Base-by-base conservation (phyloP, 1,140 invertebrate species). In the Coenobita brevimanus region DNA sequence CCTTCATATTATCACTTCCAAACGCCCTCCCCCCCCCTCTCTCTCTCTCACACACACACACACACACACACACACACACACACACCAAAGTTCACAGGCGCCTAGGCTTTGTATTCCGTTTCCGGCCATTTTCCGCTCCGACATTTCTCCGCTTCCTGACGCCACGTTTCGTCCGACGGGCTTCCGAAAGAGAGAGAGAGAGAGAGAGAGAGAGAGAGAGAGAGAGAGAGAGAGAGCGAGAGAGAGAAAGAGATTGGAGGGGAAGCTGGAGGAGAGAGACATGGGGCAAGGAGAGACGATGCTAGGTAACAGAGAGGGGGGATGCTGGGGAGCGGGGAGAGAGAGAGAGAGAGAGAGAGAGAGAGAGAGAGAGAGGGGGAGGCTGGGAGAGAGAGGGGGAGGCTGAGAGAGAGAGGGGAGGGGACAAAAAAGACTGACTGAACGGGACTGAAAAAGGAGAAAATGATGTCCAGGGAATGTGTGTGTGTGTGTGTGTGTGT, bases 41-140 rank as follows among this genome's bases (percentile, higher is more conserved):
- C 30, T 71, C 10, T 33, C 67, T 71, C 30, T 33, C 67, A 38
- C 24, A 3, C 67, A 71, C 30, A 71, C 41, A n/a, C 67, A 71
- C 41, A 17, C 67, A 30, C 3, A 62, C 13, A 38, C 8, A 33
- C 17, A 80, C 2, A 36, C 62, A 60, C n/a, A n/a, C n/a, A n/a
- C n/a, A n/a, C n/a, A n/a, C n/a, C n/a, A n/a, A n/a, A n/a, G n/a
- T n/a, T n/a, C 27, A 62, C 76, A 62, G 62, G 76, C 30, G 57
- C 41, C n/a, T 36, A 57, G 50, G 57, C 67, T 80, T 80, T 80
- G 76, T 80, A 36, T 36, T 27, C 30, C 27, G 30, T 80, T 60
- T 80, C 76, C 76, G 76, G 30, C 54, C 54, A 62, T 60, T 80
- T 80, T 80, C 27, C 76, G 76, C 50, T 62, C 76, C 54, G 4